Percentiles rank a stretch among this genome's conserved stretches.
phyloP scores from a whole-genome alignment of 2,888 invertebrate genomes.

The Cryptocheilus praepositus region DNA sequence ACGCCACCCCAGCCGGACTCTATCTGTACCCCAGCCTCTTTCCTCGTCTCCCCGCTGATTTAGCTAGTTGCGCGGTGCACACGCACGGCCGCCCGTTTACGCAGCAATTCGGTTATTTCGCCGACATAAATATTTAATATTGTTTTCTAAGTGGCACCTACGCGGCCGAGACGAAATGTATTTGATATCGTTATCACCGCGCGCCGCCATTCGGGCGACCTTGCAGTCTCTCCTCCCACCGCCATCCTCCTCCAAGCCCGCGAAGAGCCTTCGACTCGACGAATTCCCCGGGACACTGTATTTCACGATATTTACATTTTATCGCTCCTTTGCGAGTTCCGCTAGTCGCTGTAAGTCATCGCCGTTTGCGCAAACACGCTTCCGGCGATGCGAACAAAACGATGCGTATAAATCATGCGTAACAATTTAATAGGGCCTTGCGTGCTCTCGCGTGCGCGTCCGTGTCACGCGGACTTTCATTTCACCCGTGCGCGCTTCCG shows the following conservation, averaged over 20 bases:
- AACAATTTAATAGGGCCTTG: constrained; percentile 9
- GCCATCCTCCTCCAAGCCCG: background rate
- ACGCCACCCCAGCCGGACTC: too few species aligned
- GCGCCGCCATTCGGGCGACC: constrained; percentile 30
- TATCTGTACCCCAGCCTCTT: constrained; percentile 31
- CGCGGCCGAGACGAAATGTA: constrained; percentile 41
- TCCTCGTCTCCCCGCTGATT: constrained; percentile 50
- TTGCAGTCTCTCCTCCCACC: constrained; percentile 17
- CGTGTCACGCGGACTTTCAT: too few species aligned
- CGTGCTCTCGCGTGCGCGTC: too few species aligned
- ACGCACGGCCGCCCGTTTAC: constrained; percentile 54
- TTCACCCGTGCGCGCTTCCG: too few species aligned
- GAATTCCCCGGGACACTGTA: constrained; percentile 56
- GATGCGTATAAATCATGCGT: constrained; percentile 33
- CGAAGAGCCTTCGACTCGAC: constrained; percentile 38
- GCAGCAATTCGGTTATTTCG: constrained; percentile 64
- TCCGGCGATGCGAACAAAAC: constrained; percentile 22
- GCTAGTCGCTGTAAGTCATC: constrained; percentile 37
- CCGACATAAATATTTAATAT: constrained; percentile 65
- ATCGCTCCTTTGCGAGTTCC: constrained; percentile 56
- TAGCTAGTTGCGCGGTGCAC: constrained; percentile 39
- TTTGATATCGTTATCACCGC: constrained; percentile 52
- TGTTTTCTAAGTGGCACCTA: constrained; percentile 54
- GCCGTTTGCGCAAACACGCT: constrained; percentile 1
- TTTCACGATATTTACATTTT: constrained; percentile 64